Conservation (phyloP, 1,140 invertebrate genomes). For the Eulimnadia texana region DNA sequence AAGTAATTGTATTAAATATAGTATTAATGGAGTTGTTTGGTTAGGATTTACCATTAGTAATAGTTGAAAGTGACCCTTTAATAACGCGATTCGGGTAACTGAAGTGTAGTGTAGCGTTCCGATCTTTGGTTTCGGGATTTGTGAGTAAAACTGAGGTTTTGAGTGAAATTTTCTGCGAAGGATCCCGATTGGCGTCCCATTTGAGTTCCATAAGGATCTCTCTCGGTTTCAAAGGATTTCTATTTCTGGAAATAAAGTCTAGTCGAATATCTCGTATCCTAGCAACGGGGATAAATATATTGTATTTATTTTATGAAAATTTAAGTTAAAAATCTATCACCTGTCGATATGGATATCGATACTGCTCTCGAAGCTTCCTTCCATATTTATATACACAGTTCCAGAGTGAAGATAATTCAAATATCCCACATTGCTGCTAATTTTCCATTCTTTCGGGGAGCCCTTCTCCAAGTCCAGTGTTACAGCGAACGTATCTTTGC, state of each 20-base stretch:
- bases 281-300: conserved; percentile 22
- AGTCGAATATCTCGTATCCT: conserved; percentile 53
- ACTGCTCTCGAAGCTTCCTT: not conserved
- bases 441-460: not conserved
- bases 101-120: conserved; percentile 41
- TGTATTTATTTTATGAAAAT: not conserved
- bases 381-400: conserved; percentile 1
- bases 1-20: too few species aligned
- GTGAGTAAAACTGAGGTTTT: conserved; percentile 34
- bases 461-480: not conserved
- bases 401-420: conserved; percentile 7
- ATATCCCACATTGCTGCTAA: conserved; percentile 1
- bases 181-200: conserved; percentile 69
- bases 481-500: conserved; percentile 3
- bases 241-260: conserved; percentile 38
- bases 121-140: conserved; percentile 36
- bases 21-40: too few species aligned
- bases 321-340: not conserved
- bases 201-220: conserved; percentile 49
- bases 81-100: conserved; percentile 54
- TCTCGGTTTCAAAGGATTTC: conserved; percentile 38
- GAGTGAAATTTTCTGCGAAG: conserved; percentile 43
- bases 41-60: conserved; percentile 6
- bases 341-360: conserved; percentile 11
- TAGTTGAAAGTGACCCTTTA: conserved; percentile 8